Evolutionary conservation across 2,797 vertebrate genomes (phyloP), one percentile per base, ranked within the genome.

Genomic region (Channallabes apus): DNA sequence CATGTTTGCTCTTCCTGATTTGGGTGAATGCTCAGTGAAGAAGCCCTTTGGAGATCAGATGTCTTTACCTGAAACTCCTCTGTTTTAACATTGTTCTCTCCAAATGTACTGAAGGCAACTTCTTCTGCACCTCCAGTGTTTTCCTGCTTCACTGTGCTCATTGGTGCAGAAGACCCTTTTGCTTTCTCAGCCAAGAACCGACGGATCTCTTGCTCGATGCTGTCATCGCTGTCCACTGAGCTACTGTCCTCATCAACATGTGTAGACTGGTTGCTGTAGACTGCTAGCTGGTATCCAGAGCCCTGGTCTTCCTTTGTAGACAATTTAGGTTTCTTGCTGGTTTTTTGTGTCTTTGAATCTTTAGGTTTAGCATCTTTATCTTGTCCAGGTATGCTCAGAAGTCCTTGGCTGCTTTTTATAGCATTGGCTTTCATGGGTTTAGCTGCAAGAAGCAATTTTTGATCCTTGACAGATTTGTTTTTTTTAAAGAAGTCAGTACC

Each of bases 181-280:
- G 98, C 98, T 85, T 97, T 99, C 88, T 98, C 97, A 3, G 98
- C 97, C 86, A 99, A 90, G 88, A 99, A 99, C 90, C 87, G 96
- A 84, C 93, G 92, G 38, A 99, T 99, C 93, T 99, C 98, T 83
- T 95, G 97, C 88, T 99, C 98, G 0, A 99, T 99, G 94, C 98
- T 97, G 86, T 99, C 98, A 0, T 99, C 97, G 0, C 98, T 99
- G 91, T 99, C 97, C 27, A 97, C 95, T 0, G 97, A 96, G 67
- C 97, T 98, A 92, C 95, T 97, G 22, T 99, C 97, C 0, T 96
- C 96, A 0, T 89, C 83, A 59, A 89, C 88, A 81, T 81, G 5
- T 0, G 82, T 11, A 4, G 79, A 58, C 1, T 27, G 88, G 17
- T 87, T 72, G 20, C n/a, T 68, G 22, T 32, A 20, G n/a, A 51